Percentiles rank a stretch among this genome's conserved stretches.
Conservation (phyloP, 2,797 vertebrate species). For the Cichlasoma orientale region DNA sequence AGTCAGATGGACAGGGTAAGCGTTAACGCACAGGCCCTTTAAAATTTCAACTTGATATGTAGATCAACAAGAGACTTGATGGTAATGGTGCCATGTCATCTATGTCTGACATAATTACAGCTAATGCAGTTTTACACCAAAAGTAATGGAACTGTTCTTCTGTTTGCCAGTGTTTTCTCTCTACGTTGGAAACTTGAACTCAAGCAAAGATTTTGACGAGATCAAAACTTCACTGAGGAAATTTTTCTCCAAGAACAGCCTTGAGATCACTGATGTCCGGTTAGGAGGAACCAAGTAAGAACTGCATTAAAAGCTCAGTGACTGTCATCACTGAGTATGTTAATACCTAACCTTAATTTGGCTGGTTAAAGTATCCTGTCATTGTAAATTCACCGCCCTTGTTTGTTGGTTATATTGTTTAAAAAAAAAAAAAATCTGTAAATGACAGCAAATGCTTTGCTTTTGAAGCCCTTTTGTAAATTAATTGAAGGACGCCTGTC, state of each 20-base stretch:
- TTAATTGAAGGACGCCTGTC: neutral
- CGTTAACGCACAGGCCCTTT: accelerated
- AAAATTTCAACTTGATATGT: slow-evolving; percentile 51
- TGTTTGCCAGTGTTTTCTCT: slow-evolving; percentile 79
- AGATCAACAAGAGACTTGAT: slow-evolving; percentile 88
- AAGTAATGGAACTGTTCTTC: neutral
- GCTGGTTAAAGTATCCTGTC: neutral
- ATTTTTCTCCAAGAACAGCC: slow-evolving; percentile 90
- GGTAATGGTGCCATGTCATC: slow-evolving; percentile 78
- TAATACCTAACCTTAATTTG: no score
- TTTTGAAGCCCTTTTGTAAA: neutral
- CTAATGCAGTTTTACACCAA: accelerated
- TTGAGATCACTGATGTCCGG: slow-evolving; percentile 87
- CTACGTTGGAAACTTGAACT: slow-evolving; percentile 88
- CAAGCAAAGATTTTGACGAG: slow-evolving; percentile 88
- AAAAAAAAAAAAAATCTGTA: neutral
- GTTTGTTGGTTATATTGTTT: neutral
- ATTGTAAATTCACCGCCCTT: neutral
- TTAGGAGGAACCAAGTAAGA: slow-evolving; percentile 90
- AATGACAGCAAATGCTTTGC: neutral
- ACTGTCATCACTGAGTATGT: neutral
- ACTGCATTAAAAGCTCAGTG: neutral
- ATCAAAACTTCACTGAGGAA: slow-evolving; percentile 85
- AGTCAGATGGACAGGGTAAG: slow-evolving; percentile 84
- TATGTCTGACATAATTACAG: accelerated